Conservation (phyloP, 2,797 vertebrate species). For the Oryzias sinensis region DNA sequence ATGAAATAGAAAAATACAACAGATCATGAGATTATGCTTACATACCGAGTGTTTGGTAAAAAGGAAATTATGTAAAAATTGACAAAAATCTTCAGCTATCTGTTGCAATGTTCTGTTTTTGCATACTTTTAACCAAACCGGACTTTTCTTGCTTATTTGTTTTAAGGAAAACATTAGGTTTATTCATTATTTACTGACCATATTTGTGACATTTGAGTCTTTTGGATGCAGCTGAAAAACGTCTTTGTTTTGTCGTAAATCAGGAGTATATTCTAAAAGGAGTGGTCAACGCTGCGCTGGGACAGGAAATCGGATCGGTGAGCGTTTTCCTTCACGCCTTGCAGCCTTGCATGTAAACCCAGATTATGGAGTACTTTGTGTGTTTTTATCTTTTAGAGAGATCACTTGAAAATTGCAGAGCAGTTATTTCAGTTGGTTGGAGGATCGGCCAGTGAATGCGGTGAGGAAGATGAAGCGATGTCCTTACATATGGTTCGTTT, state of each 20-base stretch:
- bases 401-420: conserved; percentile 95
- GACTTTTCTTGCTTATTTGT: too few species aligned
- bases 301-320: conserved; percentile 93
- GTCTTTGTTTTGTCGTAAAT: neutral
- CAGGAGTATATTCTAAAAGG: conserved; percentile 97
- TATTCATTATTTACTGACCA: too few species aligned
- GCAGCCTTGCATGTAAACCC: neutral
- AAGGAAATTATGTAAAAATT: too few species aligned
- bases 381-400: conserved; percentile 78
- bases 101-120: too few species aligned
- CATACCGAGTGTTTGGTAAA: too few species aligned
- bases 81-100: too few species aligned
- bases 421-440: conserved; percentile 97
- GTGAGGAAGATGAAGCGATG: conserved; percentile 67
- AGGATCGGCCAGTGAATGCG: conserved; percentile 95
- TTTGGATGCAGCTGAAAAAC: conserved; percentile 10
- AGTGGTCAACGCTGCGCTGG: conserved; percentile 93
- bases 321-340: conserved; percentile 62
- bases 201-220: neutral
- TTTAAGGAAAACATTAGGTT: too few species aligned
- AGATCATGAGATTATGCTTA: neutral
- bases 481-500: neutral
- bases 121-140: too few species aligned
- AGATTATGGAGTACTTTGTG: neutral
- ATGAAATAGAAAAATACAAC: neutral